Evolutionary conservation across 1,140 invertebrate genomes (phyloP), one percentile per base, ranked within the genome.

Genomic region (Thaumetopoea pityocampa): DNA sequence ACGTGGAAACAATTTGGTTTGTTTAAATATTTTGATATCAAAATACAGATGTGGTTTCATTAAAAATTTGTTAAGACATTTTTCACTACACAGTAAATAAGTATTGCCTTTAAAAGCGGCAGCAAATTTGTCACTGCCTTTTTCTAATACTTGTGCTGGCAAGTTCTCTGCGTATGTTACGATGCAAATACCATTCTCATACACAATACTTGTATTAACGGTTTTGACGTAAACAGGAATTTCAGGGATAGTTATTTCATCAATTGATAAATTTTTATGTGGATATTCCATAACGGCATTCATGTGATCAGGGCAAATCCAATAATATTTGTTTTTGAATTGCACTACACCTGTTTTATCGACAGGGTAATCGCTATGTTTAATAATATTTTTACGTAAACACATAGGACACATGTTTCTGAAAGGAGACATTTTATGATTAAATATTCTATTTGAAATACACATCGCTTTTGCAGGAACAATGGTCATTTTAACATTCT

Each of bases 401-500:
- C 89, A 90, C 23, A 81, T 41, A 0, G 89, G 88, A 53, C 89
- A 90, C 38, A 86, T 79, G 36, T 83, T 71, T 60, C 85, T 78
- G 49, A 72, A 89, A 9, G 15, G 9, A 12, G 87, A 87, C 57
- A 85, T 80, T 37, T 79, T 69, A 14, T 70, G 49, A 33, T 74
- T 36, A 49, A 90, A 89, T 46, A 84, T 84, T 37, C 83, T 67
- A 16, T 85, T 84, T 0, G 87, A 86, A 11, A 88, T 79, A 44
- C 72, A 69, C 69, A 87, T 71, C 3, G 57, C 56, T 7, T 52
- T 51, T 2, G 76, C 50, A 3, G 66, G 55, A 3, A 85, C 85
- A 8, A 77, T 56, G 36, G 70, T 73, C 2, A 69, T 65, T 24
- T 78, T 58, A 18, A 65, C 63, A 41, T 79, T 66, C 9, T 32